Percentiles rank a stretch among this genome's conserved stretches.
Evolutionary conservation across 2,888 invertebrate species (phyloP).

Genomic region (Anagyrus pseudococci): DNA sequence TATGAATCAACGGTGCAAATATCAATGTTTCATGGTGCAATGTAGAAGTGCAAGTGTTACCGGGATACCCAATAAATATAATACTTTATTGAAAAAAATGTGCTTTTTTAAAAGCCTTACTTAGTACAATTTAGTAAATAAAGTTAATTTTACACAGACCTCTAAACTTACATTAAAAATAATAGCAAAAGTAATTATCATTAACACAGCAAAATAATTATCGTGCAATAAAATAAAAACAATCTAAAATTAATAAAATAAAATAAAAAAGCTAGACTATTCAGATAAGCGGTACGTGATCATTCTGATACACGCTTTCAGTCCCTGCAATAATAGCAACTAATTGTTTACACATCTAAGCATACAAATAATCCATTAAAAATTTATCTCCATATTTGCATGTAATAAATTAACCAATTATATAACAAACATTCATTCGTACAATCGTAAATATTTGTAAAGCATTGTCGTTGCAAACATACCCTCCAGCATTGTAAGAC

Average conservation of each 20-base stretch:
- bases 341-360: background rate
- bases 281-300: background rate
- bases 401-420: background rate
- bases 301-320: conserved; percentile 13
- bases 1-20: background rate
- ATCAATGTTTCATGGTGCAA: background rate
- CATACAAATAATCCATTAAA: background rate
- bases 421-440: background rate
- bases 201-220: too few relatives aligned
- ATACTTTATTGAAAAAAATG: too few relatives aligned
- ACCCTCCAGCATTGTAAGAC: conserved; percentile 61
- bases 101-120: too few relatives aligned
- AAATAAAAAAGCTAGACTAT: conserved; percentile 2
- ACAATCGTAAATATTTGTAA: too few relatives aligned
- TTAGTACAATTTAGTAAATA: too few relatives aligned
- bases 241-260: too few relatives aligned
- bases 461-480: conserved; percentile 18
- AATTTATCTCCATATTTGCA: background rate
- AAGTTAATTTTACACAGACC: too few relatives aligned
- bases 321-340: conserved; percentile 9
- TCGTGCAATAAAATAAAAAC: too few relatives aligned
- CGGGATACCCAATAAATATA: background rate
- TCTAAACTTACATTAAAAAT: too few relatives aligned
- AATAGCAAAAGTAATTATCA: too few relatives aligned
- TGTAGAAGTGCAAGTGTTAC: background rate